These are phyloP conservation scores for Ametastegia equiseti DNA, from an alignment of 2,888 invertebrate genomes.

Conservation along the genomic window DNA sequence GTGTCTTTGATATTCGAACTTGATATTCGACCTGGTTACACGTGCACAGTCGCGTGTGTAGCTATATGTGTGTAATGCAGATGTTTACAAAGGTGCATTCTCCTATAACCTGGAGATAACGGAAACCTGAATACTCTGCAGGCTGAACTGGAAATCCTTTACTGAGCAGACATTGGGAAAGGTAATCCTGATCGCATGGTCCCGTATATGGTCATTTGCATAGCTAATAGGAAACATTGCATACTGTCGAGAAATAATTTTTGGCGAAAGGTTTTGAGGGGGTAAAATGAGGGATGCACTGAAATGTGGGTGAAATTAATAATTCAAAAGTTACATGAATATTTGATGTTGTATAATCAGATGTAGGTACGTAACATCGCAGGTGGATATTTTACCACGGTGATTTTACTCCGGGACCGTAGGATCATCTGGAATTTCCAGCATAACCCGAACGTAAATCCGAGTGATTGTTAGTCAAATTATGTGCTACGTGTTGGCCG, in stretches of 20 bases:
- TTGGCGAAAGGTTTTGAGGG: not conserved
- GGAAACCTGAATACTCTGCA: not conserved
- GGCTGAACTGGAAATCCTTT: not conserved
- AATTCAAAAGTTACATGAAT: not conserved
- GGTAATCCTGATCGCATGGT: too few relatives aligned
- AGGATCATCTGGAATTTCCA: not conserved
- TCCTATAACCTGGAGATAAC: not conserved
- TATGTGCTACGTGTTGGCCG: not conserved
- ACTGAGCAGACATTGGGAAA: too few relatives aligned
- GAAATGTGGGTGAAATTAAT: not conserved
- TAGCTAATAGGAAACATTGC: too few relatives aligned
- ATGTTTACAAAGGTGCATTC: not conserved
- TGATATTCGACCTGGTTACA: not conserved
- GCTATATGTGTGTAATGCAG: not conserved
- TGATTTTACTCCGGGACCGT: not conserved
- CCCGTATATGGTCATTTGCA: too few relatives aligned
- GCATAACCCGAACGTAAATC: conserved; percentile 24
- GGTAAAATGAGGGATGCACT: not conserved
- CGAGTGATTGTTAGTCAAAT: conserved; percentile 7
- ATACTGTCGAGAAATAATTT: too few relatives aligned
- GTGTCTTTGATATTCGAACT: too few relatives aligned
- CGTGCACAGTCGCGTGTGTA: not conserved
- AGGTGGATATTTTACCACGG: not conserved
- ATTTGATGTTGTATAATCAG: not conserved
- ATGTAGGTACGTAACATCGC: not conserved